Conservation (phyloP, 2,888 invertebrate genomes). For the Elmis aenea region DNA sequence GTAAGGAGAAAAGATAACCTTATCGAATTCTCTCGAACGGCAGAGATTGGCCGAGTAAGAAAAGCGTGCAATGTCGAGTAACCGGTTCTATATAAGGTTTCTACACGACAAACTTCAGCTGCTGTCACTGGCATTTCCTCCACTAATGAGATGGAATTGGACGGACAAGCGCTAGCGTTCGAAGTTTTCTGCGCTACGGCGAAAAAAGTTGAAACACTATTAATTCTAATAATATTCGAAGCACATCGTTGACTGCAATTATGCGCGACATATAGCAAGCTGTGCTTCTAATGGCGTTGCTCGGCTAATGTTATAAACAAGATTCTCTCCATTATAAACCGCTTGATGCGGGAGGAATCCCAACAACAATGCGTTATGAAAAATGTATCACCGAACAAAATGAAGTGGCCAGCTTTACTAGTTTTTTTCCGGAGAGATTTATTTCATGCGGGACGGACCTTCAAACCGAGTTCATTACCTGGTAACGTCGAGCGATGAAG, state of each 20-base stretch:
- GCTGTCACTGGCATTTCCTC: slow-evolving; percentile 48
- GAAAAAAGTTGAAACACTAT: slow-evolving; percentile 14
- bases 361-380: slow-evolving; percentile 43
- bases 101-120: slow-evolving; percentile 39
- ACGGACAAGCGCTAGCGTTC: slow-evolving; percentile 47
- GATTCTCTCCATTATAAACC: slow-evolving; percentile 30
- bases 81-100: slow-evolving; percentile 47
- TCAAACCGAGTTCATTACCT: not conserved
- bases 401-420: too few relatives aligned
- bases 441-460: not conserved
- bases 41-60: slow-evolving; percentile 40
- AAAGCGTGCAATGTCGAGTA: slow-evolving; percentile 31
- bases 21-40: slow-evolving; percentile 43
- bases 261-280: slow-evolving; percentile 25
- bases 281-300: slow-evolving; percentile 37
- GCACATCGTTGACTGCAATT: slow-evolving; percentile 25
- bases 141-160: slow-evolving; percentile 50
- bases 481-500: too few relatives aligned
- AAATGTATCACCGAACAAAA: slow-evolving; percentile 38
- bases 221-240: slow-evolving; percentile 39
- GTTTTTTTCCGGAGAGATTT: not conserved
- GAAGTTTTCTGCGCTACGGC: slow-evolving; percentile 15
- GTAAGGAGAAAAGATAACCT: slow-evolving; percentile 41
- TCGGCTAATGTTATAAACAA: slow-evolving; percentile 32
- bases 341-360: slow-evolving; percentile 37